Conservation (phyloP, 2,888 invertebrate species). For the Cenopis cana region DNA sequence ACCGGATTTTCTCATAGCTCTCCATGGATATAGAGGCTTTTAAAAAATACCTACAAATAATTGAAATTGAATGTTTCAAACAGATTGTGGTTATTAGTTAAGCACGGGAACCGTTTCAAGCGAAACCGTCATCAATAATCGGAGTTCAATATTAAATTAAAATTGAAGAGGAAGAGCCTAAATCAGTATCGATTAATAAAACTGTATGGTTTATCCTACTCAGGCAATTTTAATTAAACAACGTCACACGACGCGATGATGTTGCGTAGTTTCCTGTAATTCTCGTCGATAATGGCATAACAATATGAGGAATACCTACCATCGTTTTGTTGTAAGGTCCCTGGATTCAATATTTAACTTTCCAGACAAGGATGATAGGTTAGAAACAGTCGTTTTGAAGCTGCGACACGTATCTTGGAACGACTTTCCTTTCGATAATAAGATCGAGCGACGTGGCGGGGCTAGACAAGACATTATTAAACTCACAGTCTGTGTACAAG, state of each 20-base stretch:
- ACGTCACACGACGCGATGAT: constrained; percentile 12
- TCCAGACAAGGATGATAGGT: constrained; percentile 46
- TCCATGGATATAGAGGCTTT: background rate
- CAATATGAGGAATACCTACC: constrained; percentile 24
- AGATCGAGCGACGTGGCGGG: constrained; percentile 57
- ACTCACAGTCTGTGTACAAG: constrained; percentile 7
- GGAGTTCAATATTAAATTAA: background rate
- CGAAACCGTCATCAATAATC: constrained; percentile 12
- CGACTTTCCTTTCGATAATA: constrained; percentile 66
- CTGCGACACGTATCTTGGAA: constrained; percentile 63
- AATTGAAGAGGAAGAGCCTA: background rate
- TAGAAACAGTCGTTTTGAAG: constrained; percentile 57
- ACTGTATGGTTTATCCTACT: background rate
- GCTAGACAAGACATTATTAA: constrained; percentile 45
- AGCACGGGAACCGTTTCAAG: constrained; percentile 19
- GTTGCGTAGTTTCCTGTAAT: constrained; percentile 37
- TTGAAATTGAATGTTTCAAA: constrained; percentile 2
- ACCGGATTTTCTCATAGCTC: constrained; percentile 3
- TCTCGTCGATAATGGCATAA: constrained; percentile 23
- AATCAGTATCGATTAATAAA: constrained; percentile 7
- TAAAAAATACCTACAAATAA: too few species aligned
- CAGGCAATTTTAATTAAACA: constrained; percentile 21
- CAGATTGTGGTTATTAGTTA: constrained; percentile 20
- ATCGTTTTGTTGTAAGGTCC: constrained; percentile 19
- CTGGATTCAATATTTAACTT: constrained; percentile 22